Evolutionary conservation across 2,113 vertebrate genomes (phyloP), one percentile per base, ranked within the genome.

Genomic region (Sialia sialis): DNA sequence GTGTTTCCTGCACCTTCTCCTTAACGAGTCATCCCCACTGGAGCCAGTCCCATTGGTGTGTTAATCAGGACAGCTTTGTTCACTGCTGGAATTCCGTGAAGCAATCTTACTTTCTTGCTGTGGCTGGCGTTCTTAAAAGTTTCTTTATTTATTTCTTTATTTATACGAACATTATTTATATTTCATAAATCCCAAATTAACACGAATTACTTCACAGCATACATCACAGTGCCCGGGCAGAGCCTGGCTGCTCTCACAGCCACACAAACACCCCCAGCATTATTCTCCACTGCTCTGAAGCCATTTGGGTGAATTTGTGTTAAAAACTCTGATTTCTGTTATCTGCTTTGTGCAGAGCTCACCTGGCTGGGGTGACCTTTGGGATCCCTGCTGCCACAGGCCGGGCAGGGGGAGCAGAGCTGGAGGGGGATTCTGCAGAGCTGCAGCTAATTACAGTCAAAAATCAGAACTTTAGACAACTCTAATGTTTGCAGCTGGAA

Each of bases 401-500:
- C 83, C 15, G 41, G 19, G 38, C 51, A 52, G 27, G 10, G n/a
- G 30, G 9, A 63, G 23, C 0, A 5, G 89, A 67, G 70, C 49
- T 54, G 39, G 36, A 51, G 10, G 54, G 73, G 21, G 34, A 32
- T 75, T 72, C 48, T 76, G 70, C 89, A 79, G 59, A 92, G 84
- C 74, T 96, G 81, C 58, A 93, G 83, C 70, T 89, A 96, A 97
- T 96, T 96, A 87, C 74, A 48, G 64, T 83, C 66, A 83, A 92
- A 97, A 96, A 86, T 94, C 94, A 93, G 80, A 97, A 97, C 96
- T 96, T 87, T 78, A 92, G 86, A 96, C 80, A 97, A 96, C 93
- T 87, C 94, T 96, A 95, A 96, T 93, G 79, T 96, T 95, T 97
- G 82, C 92, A 96, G 93, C 94, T 96, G 95, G 91, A 96, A 95